Evolutionary conservation across 2,113 vertebrate genomes (phyloP), one percentile per base, ranked within the genome.

Genomic region (Excalfactoria chinensis): DNA sequence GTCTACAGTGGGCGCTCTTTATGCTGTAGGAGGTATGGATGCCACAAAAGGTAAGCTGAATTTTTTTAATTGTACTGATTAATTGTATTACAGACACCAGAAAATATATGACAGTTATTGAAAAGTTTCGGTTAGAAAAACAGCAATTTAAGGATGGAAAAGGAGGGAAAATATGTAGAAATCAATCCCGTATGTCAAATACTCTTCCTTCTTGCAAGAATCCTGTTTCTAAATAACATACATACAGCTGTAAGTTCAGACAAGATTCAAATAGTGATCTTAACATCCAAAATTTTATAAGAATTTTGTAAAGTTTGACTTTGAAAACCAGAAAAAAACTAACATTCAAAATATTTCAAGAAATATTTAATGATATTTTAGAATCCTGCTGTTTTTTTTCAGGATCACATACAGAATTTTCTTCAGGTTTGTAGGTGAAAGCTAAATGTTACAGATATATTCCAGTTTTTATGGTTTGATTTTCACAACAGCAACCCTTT

Each of bases 11-110:
- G 99, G 99, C 9, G 98, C 98, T 16, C 98, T 99, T 56, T 99
- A 99, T 90, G 99, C 99, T 66, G 98, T 99, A 11, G 99, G 99
- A 90, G 99, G 99, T 69, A 99, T 99, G 99, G 99, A 99, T 96
- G 97, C 98, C 46, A 98, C 98, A 34, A 99, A 99, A 98, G 99
- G 99, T 99, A 84, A 92, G 88, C 70, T 43, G 21, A 60, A n/a
- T 4, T 28, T 21, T 21, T 44, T 13, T 8, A 34, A 19, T 41
- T 41, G 16, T 19, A 23, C 56, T 77, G 41, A 37, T 74, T 75
- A 43, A 35, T 14, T 68, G 17, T 2, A 15, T 58, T 20, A 3
- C 32, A 80, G 32, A 40, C 7, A 67, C 0, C 9, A n/a, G 32
- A 69, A 7, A 53, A 72, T 53, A 48, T 0, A 5, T 32, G 30